Evolutionary conservation across 2,113 vertebrate genomes (phyloP).

Genomic region (Cyanoramphus novaezelandiae): DNA sequence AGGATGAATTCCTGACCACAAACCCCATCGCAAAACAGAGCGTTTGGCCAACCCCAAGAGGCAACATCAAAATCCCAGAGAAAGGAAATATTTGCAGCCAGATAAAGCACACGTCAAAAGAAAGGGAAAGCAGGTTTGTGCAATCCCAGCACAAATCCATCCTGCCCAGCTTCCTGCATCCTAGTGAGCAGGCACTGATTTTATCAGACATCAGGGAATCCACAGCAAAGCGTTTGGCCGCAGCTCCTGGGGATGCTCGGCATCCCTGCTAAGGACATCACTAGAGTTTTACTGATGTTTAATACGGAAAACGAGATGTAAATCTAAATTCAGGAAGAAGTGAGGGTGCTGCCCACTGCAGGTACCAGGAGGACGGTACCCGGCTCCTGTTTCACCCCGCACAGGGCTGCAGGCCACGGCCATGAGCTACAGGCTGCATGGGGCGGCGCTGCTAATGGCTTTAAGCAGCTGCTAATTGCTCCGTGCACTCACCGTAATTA

Average conservation of each 20-base stretch:
- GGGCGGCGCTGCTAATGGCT: neutral
- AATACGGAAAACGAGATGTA: neutral
- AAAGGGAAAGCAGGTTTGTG: neutral
- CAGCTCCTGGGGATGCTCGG: neutral
- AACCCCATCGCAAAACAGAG: neutral
- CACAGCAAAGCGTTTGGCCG: neutral
- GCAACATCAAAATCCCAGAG: neutral
- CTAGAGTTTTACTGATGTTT: neutral
- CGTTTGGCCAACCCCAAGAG: neutral
- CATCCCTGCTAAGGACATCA: neutral
- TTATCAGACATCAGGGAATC: neutral
- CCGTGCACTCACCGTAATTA: neutral
- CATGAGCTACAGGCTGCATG: neutral
- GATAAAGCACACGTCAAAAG: neutral
- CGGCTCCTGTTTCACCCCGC: neutral
- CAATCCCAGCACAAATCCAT: neutral
- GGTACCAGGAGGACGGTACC: neutral
- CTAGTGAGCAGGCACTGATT: neutral
- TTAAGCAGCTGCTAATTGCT: slow-evolving; percentile 28
- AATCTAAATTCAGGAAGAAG: neutral
- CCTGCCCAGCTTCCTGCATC: rapidly evolving
- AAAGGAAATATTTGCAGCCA: neutral
- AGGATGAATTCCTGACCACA: neutral
- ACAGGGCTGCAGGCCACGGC: neutral
- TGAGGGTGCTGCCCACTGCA: neutral